phyloP scores from a whole-genome alignment of 30 jellyfish, hydroid and myxozoan genomes.

The Turritopsis dohrnii region DNA sequence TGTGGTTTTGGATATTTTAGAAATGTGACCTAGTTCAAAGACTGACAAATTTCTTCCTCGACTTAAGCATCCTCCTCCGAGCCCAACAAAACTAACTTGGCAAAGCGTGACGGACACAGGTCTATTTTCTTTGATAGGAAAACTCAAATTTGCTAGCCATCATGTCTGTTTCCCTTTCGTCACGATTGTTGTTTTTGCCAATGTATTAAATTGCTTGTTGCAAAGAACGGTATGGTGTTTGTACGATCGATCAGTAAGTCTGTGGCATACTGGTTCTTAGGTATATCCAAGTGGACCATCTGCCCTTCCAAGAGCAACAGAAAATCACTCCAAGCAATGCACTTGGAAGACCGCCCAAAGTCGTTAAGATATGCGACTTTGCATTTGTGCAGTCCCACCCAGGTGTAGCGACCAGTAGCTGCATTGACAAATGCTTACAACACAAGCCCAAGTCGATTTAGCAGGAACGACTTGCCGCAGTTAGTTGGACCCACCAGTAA shows the following conservation, averaged over 20 bases:
- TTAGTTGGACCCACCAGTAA: slow-evolving; percentile 1
- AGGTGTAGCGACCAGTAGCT: slow-evolving; percentile 23
- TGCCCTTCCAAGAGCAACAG: slow-evolving; percentile 29
- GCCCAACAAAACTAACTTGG: not conserved
- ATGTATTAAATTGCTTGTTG: slow-evolving; percentile 19
- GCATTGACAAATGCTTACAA: slow-evolving; percentile 35
- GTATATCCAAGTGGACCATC: slow-evolving; percentile 47
- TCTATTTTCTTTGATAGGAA: not conserved
- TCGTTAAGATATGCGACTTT: slow-evolving; percentile 26
- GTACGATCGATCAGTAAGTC: slow-evolving; percentile 22
- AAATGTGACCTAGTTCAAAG: too few relatives aligned
- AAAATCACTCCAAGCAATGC: slow-evolving; percentile 26
- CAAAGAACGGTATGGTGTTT: slow-evolving; percentile 34
- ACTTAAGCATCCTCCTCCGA: too few relatives aligned
- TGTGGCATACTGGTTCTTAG: slow-evolving; percentile 29
- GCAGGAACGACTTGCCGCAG: slow-evolving; percentile 32
- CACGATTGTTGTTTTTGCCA: slow-evolving; percentile 14
- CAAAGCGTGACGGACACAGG: slow-evolving; percentile 8
- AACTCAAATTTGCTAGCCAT: slow-evolving; percentile 9
- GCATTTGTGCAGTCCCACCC: slow-evolving; percentile 34
- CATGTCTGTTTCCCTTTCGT: slow-evolving; percentile 35
- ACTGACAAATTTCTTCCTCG: not conserved
- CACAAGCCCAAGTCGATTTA: slow-evolving; percentile 9
- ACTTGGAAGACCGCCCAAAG: slow-evolving; percentile 12
- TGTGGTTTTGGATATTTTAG: too few relatives aligned